A percentile compares a stretch with the other conserved stretches of the same genome.
These are phyloP conservation scores for Leptopilina myrica DNA, from an alignment of 2,888 invertebrate species.

Conservation along the genomic window DNA sequence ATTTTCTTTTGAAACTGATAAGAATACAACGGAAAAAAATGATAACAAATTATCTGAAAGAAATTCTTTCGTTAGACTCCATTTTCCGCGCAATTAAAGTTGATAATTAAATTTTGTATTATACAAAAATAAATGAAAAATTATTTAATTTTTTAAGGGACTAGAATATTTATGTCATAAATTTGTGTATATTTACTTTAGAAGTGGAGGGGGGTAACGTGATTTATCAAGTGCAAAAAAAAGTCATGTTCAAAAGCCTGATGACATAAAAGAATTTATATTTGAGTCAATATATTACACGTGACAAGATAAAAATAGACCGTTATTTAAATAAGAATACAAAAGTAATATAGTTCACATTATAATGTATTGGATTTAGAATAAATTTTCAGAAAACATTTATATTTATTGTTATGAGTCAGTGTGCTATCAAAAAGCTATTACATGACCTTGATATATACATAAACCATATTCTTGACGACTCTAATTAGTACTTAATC, in stretches of 20 bases:
- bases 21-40: neutral
- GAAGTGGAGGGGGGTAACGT: neutral
- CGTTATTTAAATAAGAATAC: neutral
- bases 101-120: neutral
- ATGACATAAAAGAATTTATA: neutral
- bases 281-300: neutral
- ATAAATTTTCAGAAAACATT: neutral
- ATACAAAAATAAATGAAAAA: neutral
- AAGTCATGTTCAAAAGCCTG: neutral
- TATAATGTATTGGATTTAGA: neutral
- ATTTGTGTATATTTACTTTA: neutral
- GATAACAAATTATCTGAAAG: neutral
- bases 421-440: too few relatives aligned
- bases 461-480: too few relatives aligned
- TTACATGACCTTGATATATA: too few relatives aligned
- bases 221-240: slow-evolving; percentile 4
- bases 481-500: too few relatives aligned
- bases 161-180: neutral
- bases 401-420: too few relatives aligned
- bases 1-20: neutral
- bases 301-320: neutral
- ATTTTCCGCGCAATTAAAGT: slow-evolving; percentile 23
- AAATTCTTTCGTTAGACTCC: neutral
- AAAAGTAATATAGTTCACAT: neutral
- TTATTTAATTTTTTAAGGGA: too few relatives aligned